These are phyloP conservation scores for Lacerta viridis DNA, from an alignment of 2,797 vertebrate species.

Conservation along the genomic window DNA sequence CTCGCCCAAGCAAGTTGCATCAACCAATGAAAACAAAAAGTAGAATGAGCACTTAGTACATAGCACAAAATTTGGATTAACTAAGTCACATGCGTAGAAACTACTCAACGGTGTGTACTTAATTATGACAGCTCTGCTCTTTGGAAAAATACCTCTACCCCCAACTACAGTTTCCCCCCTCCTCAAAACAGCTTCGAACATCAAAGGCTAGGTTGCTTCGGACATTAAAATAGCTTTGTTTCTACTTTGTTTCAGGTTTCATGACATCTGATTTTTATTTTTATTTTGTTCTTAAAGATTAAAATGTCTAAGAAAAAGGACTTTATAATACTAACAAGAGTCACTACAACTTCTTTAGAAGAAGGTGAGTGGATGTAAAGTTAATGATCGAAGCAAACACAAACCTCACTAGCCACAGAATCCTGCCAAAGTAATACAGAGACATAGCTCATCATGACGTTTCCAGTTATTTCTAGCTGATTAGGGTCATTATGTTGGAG, in stretches of 20 bases:
- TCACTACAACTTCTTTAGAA: conserved; percentile 85
- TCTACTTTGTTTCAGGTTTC: conserved; percentile 83
- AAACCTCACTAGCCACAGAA: conserved; percentile 85
- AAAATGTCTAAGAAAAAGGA: conserved; percentile 85
- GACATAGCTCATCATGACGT: conserved; percentile 99
- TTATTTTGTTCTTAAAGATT: conserved; percentile 82
- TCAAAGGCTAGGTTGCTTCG: conserved; percentile 81
- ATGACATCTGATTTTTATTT: conserved; percentile 76
- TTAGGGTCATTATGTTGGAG: conserved; percentile 99
- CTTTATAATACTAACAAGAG: conserved; percentile 87
- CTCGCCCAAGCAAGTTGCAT: conserved; percentile 50
- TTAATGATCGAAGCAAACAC: conserved; percentile 90
- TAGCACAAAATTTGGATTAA: conserved; percentile 93
- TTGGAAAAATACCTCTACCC: conserved; percentile 80
- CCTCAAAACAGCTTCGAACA: conserved; percentile 79
- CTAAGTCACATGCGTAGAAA: conserved; percentile 92
- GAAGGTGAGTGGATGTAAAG: conserved; percentile 87
- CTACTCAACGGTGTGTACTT: conserved; percentile 84
- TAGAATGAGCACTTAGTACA: conserved; percentile 91
- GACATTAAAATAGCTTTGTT: conserved; percentile 84
- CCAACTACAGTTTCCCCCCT: conserved; percentile 71
- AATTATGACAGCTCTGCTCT: conserved; percentile 84
- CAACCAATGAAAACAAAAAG: conserved; percentile 42
- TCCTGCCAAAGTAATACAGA: conserved; percentile 89
- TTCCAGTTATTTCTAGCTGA: conserved; percentile 99